These are phyloP conservation scores for Cabera pusaria DNA, from an alignment of 2,888 invertebrate species.

Conservation along the genomic window DNA sequence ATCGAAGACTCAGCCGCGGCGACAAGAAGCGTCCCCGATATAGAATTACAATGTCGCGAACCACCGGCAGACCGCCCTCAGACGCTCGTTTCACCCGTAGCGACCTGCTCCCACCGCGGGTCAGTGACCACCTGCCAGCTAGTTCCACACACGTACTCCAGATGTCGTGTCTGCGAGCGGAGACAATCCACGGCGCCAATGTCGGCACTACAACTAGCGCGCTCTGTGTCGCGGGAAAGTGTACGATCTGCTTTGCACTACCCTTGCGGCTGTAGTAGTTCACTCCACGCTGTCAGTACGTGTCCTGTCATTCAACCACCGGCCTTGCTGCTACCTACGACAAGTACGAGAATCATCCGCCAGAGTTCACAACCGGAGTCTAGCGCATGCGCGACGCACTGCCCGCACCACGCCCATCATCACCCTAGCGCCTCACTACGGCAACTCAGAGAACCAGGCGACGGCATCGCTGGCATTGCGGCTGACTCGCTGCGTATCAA, in stretches of 20 bases:
- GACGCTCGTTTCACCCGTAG: conserved; percentile 80
- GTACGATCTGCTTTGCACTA: conserved; percentile 88
- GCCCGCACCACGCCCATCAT: conserved; percentile 86
- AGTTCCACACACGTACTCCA: conserved; percentile 85
- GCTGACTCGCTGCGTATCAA: conserved; percentile 97
- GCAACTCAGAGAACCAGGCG: conserved; percentile 91
- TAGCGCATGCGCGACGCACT: conserved; percentile 85
- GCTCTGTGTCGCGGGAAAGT: conserved; percentile 93
- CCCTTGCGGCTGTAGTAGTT: conserved; percentile 84
- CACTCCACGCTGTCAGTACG: conserved; percentile 81
- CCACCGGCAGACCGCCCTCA: conserved; percentile 79
- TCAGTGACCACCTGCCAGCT: conserved; percentile 86
- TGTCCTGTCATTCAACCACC: conserved; percentile 88
- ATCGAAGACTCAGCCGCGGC: conserved; percentile 87
- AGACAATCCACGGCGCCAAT: conserved; percentile 92
- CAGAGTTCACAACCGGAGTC: conserved; percentile 95
- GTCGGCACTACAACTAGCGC: conserved; percentile 89
- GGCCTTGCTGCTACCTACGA: conserved; percentile 88
- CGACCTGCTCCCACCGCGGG: conserved; percentile 84
- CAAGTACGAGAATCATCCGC: conserved; percentile 91
- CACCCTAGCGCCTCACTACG: conserved; percentile 93
- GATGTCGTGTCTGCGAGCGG: conserved; percentile 88
- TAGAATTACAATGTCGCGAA: conserved; percentile 89
- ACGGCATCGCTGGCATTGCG: conserved; percentile 97
- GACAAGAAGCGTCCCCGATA: conserved; percentile 91